A percentile compares a stretch with the other conserved stretches of the same genome.
Conservation (phyloP, 2,113 vertebrate genomes). For the Ginglymostoma cirratum region DNA sequence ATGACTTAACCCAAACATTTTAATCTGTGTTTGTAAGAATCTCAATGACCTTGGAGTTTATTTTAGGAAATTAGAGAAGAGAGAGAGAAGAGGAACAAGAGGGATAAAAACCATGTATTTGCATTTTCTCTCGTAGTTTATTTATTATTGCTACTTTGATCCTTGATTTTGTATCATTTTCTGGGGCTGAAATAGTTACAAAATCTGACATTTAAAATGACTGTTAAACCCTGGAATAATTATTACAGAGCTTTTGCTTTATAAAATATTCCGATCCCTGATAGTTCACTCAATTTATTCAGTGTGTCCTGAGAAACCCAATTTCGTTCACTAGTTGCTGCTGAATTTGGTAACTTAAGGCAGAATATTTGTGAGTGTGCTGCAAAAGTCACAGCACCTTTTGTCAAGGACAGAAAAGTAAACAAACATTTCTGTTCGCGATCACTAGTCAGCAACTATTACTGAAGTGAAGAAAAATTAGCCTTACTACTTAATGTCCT, state of each 20-base stretch:
- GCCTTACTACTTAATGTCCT: not conserved
- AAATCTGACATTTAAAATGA: not conserved
- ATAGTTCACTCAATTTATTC: not conserved
- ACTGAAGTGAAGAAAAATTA: not conserved
- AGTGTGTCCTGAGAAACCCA: not conserved
- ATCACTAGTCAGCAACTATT: not conserved
- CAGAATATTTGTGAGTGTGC: not conserved
- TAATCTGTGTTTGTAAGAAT: not conserved
- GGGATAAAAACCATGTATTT: too few relatives aligned
- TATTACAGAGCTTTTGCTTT: not conserved
- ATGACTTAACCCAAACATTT: slow-evolving; percentile 5
- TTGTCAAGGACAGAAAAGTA: not conserved
- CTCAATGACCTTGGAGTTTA: slow-evolving; percentile 15
- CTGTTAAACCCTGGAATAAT: not conserved
- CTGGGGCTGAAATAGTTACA: not conserved
- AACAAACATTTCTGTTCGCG: not conserved
- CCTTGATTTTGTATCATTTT: not conserved
- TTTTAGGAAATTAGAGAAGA: not conserved
- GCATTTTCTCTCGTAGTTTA: too few relatives aligned
- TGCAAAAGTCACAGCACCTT: not conserved
- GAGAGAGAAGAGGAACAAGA: not conserved
- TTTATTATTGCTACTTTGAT: not conserved
- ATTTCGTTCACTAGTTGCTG: not conserved
- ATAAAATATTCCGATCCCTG: not conserved
- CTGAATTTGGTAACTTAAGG: not conserved